phyloP scores from a whole-genome alignment of 2,113 vertebrate species.

The Epinephelus lanceolatus region DNA sequence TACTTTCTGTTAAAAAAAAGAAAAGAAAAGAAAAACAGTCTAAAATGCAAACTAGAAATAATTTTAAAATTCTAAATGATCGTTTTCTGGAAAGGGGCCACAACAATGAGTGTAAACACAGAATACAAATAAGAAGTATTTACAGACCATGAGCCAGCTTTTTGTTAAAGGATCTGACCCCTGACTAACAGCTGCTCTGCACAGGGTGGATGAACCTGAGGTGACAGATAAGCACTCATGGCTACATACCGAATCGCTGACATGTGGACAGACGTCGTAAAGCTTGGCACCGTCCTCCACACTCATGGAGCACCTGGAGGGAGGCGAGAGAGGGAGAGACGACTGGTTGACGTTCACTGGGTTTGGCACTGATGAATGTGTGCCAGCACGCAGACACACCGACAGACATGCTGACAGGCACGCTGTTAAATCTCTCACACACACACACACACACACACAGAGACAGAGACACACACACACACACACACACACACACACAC shows the following conservation, averaged over 20 bases:
- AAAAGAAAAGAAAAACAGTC: not conserved
- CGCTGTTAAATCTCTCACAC: constrained; percentile 7
- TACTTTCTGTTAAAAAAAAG: not conserved
- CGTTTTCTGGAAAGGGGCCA: not conserved
- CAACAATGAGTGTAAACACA: not conserved
- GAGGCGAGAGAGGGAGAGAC: not conserved
- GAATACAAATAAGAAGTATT: not conserved
- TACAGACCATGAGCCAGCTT: not conserved
- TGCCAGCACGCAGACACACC: not conserved
- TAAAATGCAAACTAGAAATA: not conserved
- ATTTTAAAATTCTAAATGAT: too few relatives aligned
- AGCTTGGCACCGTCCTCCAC: constrained; percentile 98
- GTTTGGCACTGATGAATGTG: constrained; percentile 15
- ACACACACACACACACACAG: not conserved
- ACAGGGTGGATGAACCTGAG: not conserved
- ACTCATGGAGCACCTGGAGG: constrained; percentile 96
- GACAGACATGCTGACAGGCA: not conserved
- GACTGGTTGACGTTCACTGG: not conserved
- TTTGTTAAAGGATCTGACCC: not conserved
- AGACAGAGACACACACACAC: not conserved
- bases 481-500: not conserved
- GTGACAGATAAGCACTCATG: not conserved
- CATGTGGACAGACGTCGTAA: constrained; percentile 96
- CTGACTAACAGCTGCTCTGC: constrained; percentile 9
- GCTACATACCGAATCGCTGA: constrained; percentile 94